Evolutionary conservation across 2,113 vertebrate species (phyloP), one percentile per base, ranked within the genome.

Genomic region (Brienomyrus brachyistius): DNA sequence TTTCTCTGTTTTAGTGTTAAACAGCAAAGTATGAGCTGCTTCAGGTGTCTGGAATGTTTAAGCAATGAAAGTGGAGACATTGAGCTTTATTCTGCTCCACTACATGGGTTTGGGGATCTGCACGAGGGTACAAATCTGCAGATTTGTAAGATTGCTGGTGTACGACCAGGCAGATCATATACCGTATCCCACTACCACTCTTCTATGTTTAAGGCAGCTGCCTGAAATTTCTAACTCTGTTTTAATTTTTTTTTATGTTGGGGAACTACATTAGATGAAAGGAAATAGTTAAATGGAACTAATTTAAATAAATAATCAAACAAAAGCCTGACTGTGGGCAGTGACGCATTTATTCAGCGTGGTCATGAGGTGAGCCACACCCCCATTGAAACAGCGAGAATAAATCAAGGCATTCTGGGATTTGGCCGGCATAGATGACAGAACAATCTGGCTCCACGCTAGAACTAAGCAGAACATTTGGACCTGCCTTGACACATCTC

Each of bases 261-360:
- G 62, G n/a, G 27, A 70, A 51, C 27, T 86, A 27, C 10, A 31
- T 70, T 48, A 11, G 10, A 50, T 10, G 83, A 27, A 50, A 86
- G 6, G 47, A 86, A 51, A 17, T 15, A 3, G 47, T 4, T 27
- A 48, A 27, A n/a, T 89, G 74, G 77, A 21, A 89, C 40, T 35
- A 83, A 89, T 89, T 54, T 70, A 80, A 31, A 56, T 31, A 40
- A n/a, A 77, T 88, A 88, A 88, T 88, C 27, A 88, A 89, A 52
- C 51, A 50, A 31, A 40, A 35, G 15, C 9, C 10, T n/a, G 19
- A 51, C 66, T 52, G 88, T 74, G 35, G 50, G 50, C 10, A 83
- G 31, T 2, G 31, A 74, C 31, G 15, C 74, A 5, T 83, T 89
- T n/a, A 80, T 82, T 89, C 80, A 51, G 35, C 50, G 1, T 23